Evolutionary conservation across 2,888 invertebrate species (phyloP), one percentile per base, ranked within the genome.

Genomic region (Amiota mariae): DNA sequence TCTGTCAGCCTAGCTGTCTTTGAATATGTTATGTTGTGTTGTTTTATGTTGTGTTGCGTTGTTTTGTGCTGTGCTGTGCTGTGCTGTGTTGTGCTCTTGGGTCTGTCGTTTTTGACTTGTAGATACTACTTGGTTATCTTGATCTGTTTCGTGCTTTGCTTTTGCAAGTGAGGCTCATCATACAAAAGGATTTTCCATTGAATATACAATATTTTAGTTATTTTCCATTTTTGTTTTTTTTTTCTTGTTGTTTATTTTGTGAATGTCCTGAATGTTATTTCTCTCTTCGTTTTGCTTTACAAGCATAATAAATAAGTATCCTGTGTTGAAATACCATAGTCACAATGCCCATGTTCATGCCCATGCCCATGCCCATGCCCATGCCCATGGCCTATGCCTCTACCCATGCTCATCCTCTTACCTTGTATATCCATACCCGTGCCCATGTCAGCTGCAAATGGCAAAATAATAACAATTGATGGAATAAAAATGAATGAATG

Each of bases 241-340:
- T 68, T 47, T 68, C 13, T 68, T 51, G 15, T 67, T 18, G 67
- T 67, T 15, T 48, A 49, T n/a, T 13, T 66, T 48, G 66, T 66
- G 12, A 15, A 48, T 48, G 66, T 66, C 48, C 46, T 46, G 24
- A 10, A 1, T 46, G 1, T 46, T 13, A n/a, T 66, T 46, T 67
- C 18, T 67, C 2, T 12, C 51, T 68, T 49, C 24, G 49, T 47
- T 51, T 49, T 15, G 11, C 24, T 49, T 68, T 68, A 68, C 68
- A 51, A 68, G 68, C 68, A 54, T 68, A 68, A 68, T 68, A 68
- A 68, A 68, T 68, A 68, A 68, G 68, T 68, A 68, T 68, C 36
- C 54, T 68, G 51, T 51, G 54, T 12, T 68, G 51, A 46, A 64
- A 20, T 59, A 11, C 59, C 59, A 59, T 36, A 36, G 36, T 36